A percentile compares a stretch with the other conserved stretches of the same genome.
phyloP scores from a whole-genome alignment of 2,113 vertebrate species.

The Perca fluviatilis region DNA sequence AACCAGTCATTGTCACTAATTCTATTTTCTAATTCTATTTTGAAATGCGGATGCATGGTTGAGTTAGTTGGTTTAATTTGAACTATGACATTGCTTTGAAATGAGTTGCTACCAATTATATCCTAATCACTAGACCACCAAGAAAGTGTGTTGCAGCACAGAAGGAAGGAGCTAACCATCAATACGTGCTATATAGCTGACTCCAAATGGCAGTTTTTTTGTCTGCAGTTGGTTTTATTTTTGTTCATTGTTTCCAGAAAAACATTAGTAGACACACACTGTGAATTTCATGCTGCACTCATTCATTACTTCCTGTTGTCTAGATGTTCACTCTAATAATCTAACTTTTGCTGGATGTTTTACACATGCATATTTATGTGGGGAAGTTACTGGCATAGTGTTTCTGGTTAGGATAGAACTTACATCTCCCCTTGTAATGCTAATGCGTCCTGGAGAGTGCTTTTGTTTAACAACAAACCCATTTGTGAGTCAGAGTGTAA shows the following conservation, averaged over 20 bases:
- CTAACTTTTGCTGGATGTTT: neutral
- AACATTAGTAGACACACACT: neutral
- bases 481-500: constrained; percentile 12
- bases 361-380: neutral
- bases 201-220: neutral
- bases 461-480: neutral
- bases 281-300: neutral
- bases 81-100: neutral
- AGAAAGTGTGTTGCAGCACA: neutral
- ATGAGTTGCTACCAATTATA: neutral
- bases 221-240: neutral
- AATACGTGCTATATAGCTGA: neutral
- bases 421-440: neutral
- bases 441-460: constrained; percentile 25
- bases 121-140: neutral
- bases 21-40: neutral
- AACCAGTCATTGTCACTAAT: neutral
- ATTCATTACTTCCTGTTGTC: neutral
- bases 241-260: neutral
- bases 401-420: neutral
- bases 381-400: neutral
- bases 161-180: neutral
- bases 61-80: neutral
- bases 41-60: neutral
- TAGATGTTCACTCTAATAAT: neutral